phyloP scores from a whole-genome alignment of 2,113 vertebrate genomes.

The Gopherus flavomarginatus region DNA sequence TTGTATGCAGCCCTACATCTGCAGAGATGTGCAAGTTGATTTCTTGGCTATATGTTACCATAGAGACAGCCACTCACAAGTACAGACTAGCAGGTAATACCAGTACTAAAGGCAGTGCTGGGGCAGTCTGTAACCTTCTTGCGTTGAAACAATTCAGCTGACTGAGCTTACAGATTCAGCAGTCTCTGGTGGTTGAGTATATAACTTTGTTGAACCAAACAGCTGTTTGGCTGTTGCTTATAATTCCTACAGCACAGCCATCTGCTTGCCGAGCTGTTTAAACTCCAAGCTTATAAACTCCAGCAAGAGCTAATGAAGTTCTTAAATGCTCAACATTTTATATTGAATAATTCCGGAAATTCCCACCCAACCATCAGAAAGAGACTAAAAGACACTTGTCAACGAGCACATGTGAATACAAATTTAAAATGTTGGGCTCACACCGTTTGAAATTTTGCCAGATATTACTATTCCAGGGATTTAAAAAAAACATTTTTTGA shows the following conservation, averaged over 20 bases:
- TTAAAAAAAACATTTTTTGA: not conserved
- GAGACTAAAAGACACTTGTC: not conserved
- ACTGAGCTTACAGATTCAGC: not conserved
- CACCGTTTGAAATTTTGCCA: not conserved
- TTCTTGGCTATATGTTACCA: not conserved
- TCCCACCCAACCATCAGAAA: not conserved
- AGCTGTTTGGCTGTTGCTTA: not conserved
- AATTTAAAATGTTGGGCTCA: not conserved
- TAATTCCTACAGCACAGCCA: not conserved
- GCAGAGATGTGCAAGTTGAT: not conserved
- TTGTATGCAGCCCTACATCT: not conserved
- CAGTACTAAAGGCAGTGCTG: not conserved
- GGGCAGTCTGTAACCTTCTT: not conserved
- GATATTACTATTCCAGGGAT: not conserved
- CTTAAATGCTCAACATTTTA: not conserved
- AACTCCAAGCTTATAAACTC: not conserved
- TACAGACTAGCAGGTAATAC: not conserved
- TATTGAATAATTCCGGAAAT: constrained; percentile 11
- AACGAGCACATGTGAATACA: not conserved
- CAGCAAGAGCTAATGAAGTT: not conserved
- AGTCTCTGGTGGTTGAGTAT: not conserved
- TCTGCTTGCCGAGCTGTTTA: not conserved
- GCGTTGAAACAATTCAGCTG: not conserved
- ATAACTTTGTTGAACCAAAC: not conserved
- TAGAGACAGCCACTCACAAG: not conserved